Percentiles rank a stretch among this genome's conserved stretches.
phyloP scores from a whole-genome alignment of 2,113 vertebrate species.

The Brienomyrus brachyistius region DNA sequence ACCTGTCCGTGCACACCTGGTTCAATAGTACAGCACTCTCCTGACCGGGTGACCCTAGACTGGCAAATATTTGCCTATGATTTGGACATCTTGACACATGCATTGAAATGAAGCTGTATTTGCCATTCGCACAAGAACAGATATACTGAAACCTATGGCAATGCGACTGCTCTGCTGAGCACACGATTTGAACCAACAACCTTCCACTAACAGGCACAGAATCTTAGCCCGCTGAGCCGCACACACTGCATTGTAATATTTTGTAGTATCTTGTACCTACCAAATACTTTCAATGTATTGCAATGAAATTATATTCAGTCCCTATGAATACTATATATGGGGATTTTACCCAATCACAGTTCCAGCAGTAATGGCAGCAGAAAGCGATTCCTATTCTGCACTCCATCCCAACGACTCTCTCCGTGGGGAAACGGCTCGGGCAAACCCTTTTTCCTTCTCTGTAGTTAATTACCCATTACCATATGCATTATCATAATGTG shows the following conservation, averaged over 20 bases:
- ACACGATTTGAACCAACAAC: background rate
- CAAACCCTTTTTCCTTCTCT: constrained; percentile 3
- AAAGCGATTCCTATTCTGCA: background rate
- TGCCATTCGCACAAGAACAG: background rate
- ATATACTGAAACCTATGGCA: background rate
- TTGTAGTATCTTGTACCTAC: background rate
- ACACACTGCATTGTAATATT: background rate
- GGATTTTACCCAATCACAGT: background rate
- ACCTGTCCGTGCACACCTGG: background rate
- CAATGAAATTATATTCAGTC: background rate
- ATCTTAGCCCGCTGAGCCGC: background rate
- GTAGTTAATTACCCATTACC: constrained; percentile 18
- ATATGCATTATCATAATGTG: constrained; percentile 26
- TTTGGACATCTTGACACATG: background rate
- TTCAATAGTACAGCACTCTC: background rate
- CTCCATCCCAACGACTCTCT: background rate
- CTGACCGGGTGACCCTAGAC: background rate
- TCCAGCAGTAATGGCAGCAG: background rate
- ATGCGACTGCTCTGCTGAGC: background rate
- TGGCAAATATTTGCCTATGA: background rate
- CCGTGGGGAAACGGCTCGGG: background rate
- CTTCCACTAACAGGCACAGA: background rate
- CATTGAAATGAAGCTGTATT: background rate
- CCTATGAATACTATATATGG: background rate
- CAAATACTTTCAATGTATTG: background rate